Conservation (phyloP, 2,797 vertebrate genomes). For the Dendrocincla tyrannina region DNA sequence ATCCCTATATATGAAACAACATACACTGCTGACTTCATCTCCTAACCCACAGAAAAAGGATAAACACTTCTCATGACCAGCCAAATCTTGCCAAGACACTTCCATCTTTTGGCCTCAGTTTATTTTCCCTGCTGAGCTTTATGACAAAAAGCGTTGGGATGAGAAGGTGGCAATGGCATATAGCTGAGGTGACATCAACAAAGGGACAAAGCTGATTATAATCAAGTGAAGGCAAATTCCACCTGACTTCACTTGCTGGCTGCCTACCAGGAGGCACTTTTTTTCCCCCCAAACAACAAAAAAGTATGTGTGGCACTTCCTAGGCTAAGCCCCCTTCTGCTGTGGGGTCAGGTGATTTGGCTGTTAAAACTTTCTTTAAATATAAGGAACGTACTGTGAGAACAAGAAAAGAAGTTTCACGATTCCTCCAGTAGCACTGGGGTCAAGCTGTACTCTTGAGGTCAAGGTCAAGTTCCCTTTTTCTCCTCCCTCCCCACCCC, state of each 20-base stretch:
- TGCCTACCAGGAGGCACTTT: not conserved
- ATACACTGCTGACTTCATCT: not conserved
- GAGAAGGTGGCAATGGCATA: not conserved
- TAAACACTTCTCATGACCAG: not conserved
- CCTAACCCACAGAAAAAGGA: not conserved
- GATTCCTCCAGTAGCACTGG: not conserved
- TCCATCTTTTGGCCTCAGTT: not conserved
- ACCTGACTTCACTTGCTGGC: not conserved
- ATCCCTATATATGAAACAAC: not conserved
- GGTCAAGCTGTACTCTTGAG: not conserved
- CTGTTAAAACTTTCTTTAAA: not conserved
- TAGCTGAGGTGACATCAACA: not conserved
- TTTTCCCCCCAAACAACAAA: not conserved
- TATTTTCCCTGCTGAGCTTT: not conserved
- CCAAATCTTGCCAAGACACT: not conserved
- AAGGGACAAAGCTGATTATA: slow-evolving; percentile 33
- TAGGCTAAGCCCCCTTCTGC: not conserved
- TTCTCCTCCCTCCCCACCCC: not conserved
- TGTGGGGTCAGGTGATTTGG: not conserved
- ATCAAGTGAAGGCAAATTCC: slow-evolving; percentile 28
- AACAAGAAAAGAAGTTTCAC: not conserved
- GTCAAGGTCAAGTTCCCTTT: slow-evolving; percentile 27
- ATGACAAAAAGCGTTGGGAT: not conserved
- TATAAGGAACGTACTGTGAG: not conserved
- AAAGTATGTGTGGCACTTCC: not conserved